Percentiles rank a stretch among this genome's conserved stretches.
These are phyloP conservation scores for Strigops habroptila DNA, from an alignment of 2,113 vertebrate genomes.

Conservation along the genomic window DNA sequence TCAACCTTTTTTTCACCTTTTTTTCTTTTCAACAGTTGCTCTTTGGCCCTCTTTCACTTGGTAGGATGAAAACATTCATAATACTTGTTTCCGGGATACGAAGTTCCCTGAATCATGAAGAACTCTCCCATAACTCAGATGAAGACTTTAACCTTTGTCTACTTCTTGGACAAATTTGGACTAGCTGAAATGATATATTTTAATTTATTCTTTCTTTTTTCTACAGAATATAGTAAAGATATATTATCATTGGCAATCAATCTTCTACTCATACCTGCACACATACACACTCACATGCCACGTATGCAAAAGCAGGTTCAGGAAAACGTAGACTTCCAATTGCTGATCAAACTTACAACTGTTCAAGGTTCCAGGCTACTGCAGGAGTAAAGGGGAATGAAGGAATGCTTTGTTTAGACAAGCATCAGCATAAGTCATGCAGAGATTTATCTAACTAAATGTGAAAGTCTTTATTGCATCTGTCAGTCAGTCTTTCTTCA, in stretches of 20 bases:
- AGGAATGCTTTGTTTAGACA: not conserved
- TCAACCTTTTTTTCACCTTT: not conserved
- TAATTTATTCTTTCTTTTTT: not conserved
- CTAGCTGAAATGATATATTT: not conserved
- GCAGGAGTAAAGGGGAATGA: not conserved
- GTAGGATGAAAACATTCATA: not conserved
- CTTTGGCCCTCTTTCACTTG: not conserved
- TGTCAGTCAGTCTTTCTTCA: not conserved
- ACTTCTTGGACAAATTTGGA: not conserved
- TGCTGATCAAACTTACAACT: not conserved
- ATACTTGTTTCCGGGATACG: not conserved
- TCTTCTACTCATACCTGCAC: not conserved
- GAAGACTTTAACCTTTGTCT: not conserved
- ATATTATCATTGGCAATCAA: not conserved
- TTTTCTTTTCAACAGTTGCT: not conserved
- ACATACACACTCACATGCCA: no score
- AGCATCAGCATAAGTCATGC: not conserved
- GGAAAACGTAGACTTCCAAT: not conserved
- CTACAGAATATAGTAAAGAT: not conserved
- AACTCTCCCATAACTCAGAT: not conserved
- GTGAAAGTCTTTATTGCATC: accelerated
- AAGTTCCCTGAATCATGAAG: not conserved
- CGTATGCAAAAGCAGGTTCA: not conserved
- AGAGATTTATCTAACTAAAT: not conserved
- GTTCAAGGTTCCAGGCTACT: not conserved